Evolutionary conservation across 2,113 vertebrate genomes (phyloP).

Genomic region (Edolisoma coerulescens): DNA sequence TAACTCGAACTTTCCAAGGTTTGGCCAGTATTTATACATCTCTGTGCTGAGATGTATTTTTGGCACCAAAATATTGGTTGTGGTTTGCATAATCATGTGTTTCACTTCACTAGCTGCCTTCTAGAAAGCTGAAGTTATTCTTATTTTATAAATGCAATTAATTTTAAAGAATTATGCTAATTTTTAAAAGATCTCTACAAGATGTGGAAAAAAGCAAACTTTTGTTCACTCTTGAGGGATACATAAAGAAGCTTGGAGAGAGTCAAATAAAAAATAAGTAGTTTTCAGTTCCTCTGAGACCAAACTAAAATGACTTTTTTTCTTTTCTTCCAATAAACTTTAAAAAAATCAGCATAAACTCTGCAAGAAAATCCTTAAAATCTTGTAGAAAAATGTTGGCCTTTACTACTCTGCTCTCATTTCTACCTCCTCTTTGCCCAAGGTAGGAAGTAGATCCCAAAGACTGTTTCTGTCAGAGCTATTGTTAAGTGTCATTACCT

Average conservation of each 20-base stretch:
- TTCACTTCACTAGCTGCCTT: neutral
- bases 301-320: neutral
- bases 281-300: neutral
- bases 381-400: neutral
- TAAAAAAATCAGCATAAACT: neutral
- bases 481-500: neutral
- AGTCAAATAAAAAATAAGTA: neutral
- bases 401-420: neutral
- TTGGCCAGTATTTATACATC: neutral
- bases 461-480: neutral
- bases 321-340: neutral
- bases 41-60: constrained; percentile 28
- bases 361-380: neutral
- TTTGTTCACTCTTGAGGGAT: neutral
- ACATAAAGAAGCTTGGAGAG: neutral
- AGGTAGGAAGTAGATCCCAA: neutral
- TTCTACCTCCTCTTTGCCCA: neutral
- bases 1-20: neutral
- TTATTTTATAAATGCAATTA: constrained; percentile 31
- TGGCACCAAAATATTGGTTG: constrained; percentile 32
- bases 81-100: constrained; percentile 8
- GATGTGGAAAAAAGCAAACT: neutral
- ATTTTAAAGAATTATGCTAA: neutral
- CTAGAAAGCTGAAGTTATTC: neutral
- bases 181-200: neutral